These are phyloP conservation scores for Notospermus geniculatus DNA, from an alignment of 1,140 invertebrate species.

Conservation along the genomic window DNA sequence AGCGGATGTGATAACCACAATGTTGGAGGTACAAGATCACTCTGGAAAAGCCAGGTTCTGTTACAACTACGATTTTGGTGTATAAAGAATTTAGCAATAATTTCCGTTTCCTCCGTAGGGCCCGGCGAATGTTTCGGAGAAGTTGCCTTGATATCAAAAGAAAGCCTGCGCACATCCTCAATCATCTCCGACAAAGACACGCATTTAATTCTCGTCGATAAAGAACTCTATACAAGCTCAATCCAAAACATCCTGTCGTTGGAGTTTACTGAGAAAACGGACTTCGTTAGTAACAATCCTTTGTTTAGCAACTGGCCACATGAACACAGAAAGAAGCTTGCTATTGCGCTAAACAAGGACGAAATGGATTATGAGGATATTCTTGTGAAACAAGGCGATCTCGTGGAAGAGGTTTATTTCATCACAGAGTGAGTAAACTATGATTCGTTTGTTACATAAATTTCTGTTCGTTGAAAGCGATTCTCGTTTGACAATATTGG, in stretches of 20 bases:
- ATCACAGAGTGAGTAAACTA: conserved; percentile 32
- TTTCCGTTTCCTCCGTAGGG: conserved; percentile 22
- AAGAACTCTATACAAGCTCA: conserved; percentile 41
- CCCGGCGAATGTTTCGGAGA: conserved; percentile 49
- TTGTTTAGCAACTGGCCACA: conserved; percentile 37
- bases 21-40: no score
- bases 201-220: conserved; percentile 42
- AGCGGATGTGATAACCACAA: no score
- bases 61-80: no score
- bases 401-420: conserved; percentile 36
- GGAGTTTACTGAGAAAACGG: conserved; percentile 39
- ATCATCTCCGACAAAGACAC: conserved; percentile 42
- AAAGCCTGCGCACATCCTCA: conserved; percentile 45
- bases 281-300: conserved; percentile 40
- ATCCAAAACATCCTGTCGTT: conserved; percentile 36
- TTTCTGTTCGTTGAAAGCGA: no score
- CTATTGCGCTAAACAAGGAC: conserved; percentile 39
- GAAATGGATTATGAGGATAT: conserved; percentile 33
- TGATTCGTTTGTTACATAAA: not conserved
- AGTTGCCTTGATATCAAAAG: conserved; percentile 43
- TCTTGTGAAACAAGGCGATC: conserved; percentile 37
- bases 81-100: no score
- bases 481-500: no score
- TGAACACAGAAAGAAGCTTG: conserved; percentile 40
- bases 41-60: no score